Conservation (phyloP, 2,888 invertebrate genomes). For the Yponomeuta evonymella region DNA sequence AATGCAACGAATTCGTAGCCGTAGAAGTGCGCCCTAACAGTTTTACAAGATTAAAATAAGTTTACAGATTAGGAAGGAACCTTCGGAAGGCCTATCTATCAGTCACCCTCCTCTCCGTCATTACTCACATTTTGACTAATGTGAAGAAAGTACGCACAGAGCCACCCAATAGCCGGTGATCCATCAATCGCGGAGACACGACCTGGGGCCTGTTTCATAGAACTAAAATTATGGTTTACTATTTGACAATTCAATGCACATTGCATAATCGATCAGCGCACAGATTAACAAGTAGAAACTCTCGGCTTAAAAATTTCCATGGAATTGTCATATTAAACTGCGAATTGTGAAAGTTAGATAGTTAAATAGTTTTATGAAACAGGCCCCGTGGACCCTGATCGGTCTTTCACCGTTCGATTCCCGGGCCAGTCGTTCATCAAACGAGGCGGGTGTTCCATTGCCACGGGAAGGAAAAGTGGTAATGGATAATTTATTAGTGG, state of each 20-base stretch:
- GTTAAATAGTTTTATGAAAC: background rate
- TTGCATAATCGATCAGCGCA: no score
- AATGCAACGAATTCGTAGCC: no score
- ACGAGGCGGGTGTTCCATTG: background rate
- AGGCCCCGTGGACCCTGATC: background rate
- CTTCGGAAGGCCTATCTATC: background rate
- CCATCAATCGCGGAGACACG: background rate
- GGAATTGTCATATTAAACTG: no score
- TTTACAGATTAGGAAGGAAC: background rate
- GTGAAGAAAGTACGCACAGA: background rate
- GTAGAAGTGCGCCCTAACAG: no score
- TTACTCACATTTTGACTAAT: conserved; percentile 1
- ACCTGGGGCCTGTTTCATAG: background rate
- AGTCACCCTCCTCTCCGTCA: background rate
- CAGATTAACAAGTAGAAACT: no score
- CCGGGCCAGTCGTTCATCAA: background rate
- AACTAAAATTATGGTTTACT: no score
- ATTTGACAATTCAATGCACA: no score
- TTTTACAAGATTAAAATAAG: background rate
- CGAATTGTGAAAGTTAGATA: no score
- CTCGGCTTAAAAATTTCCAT: no score
- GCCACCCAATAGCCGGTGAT: background rate
- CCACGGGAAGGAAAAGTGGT: background rate
- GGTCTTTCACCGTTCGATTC: background rate
- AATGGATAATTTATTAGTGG: background rate